Evolutionary conservation across 2,888 invertebrate genomes (phyloP).

Genomic region (Caenorhabditis sp.): DNA sequence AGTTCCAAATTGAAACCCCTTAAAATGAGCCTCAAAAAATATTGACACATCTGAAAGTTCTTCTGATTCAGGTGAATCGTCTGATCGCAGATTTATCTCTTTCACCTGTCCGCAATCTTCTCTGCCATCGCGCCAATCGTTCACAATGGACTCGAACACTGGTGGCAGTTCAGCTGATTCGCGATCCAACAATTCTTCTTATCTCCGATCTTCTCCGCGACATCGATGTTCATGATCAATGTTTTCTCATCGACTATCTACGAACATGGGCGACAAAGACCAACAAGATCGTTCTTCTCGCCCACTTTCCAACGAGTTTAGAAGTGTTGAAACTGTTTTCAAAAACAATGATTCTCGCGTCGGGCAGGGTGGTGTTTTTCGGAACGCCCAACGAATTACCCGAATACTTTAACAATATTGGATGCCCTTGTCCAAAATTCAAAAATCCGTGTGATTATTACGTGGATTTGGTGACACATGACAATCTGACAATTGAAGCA

Average conservation of each 20-base stretch:
- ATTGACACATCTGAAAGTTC: too few species aligned
- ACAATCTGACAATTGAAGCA: conserved; percentile 90
- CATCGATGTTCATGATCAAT: conserved; percentile 93
- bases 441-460: conserved; percentile 97
- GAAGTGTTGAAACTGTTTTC: conserved; percentile 93
- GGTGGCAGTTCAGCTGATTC: conserved; percentile 86
- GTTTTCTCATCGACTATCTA: conserved; percentile 90
- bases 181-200: conserved; percentile 81
- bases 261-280: conserved; percentile 82
- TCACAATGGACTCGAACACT: conserved; percentile 87
- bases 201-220: conserved; percentile 87
- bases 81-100: conserved; percentile 89
- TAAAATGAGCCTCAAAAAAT: too few species aligned
- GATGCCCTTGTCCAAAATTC: conserved; percentile 93
- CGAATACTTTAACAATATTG: conserved; percentile 84
- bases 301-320: conserved; percentile 90
- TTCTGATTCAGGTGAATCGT: conserved; percentile 83
- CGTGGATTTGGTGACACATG: conserved; percentile 90
- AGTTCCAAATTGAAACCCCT: too few species aligned
- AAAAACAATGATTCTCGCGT: conserved; percentile 84
- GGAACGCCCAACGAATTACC: conserved; percentile 85
- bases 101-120: conserved; percentile 86
- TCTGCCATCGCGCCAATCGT: conserved; percentile 84
- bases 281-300: conserved; percentile 85
- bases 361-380: conserved; percentile 89